A percentile compares a stretch with the other conserved stretches of the same genome.
These are phyloP conservation scores for Danio kyathit DNA, from an alignment of 2,797 vertebrate species.

Conservation along the genomic window DNA sequence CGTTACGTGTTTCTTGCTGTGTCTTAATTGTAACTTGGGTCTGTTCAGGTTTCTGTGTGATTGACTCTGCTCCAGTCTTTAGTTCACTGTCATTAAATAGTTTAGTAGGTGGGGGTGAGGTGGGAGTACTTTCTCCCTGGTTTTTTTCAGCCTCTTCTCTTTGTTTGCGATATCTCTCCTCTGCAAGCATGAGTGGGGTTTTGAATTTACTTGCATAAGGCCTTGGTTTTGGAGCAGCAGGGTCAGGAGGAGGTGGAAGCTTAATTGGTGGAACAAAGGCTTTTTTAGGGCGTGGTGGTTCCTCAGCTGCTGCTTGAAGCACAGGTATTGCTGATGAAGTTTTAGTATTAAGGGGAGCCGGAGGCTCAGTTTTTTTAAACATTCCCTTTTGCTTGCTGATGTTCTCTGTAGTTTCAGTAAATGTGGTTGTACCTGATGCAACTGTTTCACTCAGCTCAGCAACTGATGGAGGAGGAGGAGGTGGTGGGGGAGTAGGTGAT, in stretches of 20 bases:
- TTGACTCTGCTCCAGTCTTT: constrained; percentile 42
- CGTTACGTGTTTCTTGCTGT: constrained; percentile 55
- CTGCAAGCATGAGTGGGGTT: constrained; percentile 94
- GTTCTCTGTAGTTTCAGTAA: constrained; percentile 66
- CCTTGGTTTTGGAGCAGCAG: constrained; percentile 71
- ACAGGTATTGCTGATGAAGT: constrained; percentile 60
- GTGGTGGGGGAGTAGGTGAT: constrained; percentile 56
- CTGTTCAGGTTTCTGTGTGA: constrained; percentile 50
- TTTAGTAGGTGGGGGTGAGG: constrained; percentile 63
- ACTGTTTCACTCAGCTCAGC: constrained; percentile 47
- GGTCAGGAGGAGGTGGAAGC: constrained; percentile 79
- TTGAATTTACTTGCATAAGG: constrained; percentile 89
- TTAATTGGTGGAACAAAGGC: constrained; percentile 77
- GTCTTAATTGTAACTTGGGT: constrained; percentile 53
- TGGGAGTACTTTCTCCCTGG: constrained; percentile 70
- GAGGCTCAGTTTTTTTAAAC: constrained; percentile 57
- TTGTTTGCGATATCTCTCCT: constrained; percentile 88
- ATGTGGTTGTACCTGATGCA: constrained; percentile 53
- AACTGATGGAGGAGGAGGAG: constrained; percentile 60
- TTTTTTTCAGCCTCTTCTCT: constrained; percentile 80
- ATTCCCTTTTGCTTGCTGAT: constrained; percentile 61
- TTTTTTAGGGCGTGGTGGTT: constrained; percentile 73
- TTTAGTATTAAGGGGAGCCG: constrained; percentile 55
- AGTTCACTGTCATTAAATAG: constrained; percentile 38
- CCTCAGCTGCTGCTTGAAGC: constrained; percentile 67